Base-by-base conservation (phyloP, 2,113 vertebrate species). In the Xyliphius kryptos region DNA sequence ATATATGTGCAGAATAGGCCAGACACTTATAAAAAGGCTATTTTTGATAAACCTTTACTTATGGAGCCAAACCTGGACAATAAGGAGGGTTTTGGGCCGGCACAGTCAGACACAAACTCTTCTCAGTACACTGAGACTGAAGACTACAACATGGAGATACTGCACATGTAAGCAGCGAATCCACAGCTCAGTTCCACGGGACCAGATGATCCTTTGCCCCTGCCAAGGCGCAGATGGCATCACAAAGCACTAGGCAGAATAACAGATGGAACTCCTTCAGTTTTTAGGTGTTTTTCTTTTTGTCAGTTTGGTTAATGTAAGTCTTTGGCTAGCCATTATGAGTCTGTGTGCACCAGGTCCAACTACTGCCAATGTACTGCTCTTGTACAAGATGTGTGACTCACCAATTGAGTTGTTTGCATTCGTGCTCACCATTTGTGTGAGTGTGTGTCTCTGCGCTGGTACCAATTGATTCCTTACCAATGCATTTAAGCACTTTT, bases 1-100 rank as follows among this genome's bases (percentile, higher is more conserved):
- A 98, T 99, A 86, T 99, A 95, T 67, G 92, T 99, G 69, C 96
- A 99, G 65, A 99, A 99, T 85, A 94, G 94, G 54, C 95, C 95
- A 6, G 95, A 98, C 76, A 93, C 89, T 16, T 93, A 88, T 87
- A 97, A 94, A 91, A 95, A 92, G 84, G 81, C 64, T 71, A 78
- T 84, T 66, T 90, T 90, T 81, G 94, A 97, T 79, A 98, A 97
- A 82, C 85, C 92, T 63, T 81, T 89, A 50, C 85, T 93, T 66
- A 80, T 88, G 79, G 94, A 97, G 82, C 87, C 91, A 32, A 91
- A 81, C 78, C 79, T 91, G 1, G 96, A 93, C 73, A 91, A 77
- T 81, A 95, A 95, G 87, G 93, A 94, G 74, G 83, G 81, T 47
- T 82, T 80, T 77, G 88, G 78, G 6, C 76, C 86, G 47, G 86